phyloP scores from a whole-genome alignment of 2,113 vertebrate species.

The Pedetes capensis region DNA sequence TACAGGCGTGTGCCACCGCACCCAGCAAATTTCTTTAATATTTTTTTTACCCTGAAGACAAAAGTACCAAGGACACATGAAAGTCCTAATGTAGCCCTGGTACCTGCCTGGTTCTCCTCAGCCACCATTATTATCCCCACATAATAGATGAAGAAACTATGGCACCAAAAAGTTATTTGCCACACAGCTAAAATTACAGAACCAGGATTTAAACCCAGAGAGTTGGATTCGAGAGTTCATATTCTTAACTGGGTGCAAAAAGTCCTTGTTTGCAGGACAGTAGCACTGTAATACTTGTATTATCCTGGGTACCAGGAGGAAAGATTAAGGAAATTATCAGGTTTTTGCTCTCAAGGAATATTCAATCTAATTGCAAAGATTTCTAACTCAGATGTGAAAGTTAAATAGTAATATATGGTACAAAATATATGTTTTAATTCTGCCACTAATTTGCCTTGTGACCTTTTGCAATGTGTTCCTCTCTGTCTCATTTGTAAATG shows the following conservation, averaged over 20 bases:
- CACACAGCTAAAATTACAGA: not conserved
- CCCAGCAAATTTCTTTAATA: slow-evolving; percentile 2
- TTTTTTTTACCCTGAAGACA: slow-evolving; percentile 30
- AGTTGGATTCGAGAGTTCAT: not conserved
- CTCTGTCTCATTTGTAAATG: not conserved
- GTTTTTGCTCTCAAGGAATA: slow-evolving; percentile 11
- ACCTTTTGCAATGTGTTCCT: slow-evolving; percentile 6
- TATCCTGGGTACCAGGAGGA: not conserved
- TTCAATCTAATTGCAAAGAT: not conserved
- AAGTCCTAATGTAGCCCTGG: not conserved
- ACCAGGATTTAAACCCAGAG: not conserved
- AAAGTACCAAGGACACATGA: not conserved
- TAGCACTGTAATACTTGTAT: not conserved
- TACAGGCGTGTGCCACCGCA: too few relatives aligned
- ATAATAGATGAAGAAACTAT: not conserved
- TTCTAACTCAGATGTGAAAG: not conserved
- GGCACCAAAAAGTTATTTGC: not conserved
- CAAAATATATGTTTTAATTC: not conserved
- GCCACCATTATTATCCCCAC: not conserved
- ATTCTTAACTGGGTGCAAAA: not conserved
- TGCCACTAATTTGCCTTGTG: not conserved
- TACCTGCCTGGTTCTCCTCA: not conserved
- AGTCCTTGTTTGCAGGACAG: not conserved
- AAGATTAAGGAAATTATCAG: slow-evolving; percentile 19
- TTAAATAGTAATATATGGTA: not conserved